Evolutionary conservation across 2,113 vertebrate species (phyloP).

Genomic region (Illadopsis cleaveri): DNA sequence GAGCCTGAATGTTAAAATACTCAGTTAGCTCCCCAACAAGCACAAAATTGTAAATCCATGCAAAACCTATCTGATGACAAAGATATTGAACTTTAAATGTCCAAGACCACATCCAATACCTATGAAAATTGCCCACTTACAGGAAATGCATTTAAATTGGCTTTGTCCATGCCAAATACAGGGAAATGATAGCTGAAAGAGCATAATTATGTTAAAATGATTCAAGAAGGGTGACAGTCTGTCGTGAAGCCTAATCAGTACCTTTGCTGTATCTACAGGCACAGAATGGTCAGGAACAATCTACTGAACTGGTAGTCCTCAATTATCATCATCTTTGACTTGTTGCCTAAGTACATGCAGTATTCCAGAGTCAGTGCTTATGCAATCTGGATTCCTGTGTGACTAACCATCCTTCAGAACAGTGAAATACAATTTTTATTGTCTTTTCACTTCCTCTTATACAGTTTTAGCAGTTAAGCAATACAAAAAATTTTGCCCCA

Average conservation of each 20-base stretch:
- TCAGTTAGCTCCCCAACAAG: constrained; percentile 12
- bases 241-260: constrained; percentile 72
- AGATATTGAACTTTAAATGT: constrained; percentile 69
- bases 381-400: constrained; percentile 12
- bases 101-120: constrained; percentile 60
- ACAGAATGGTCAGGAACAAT: constrained; percentile 65
- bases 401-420: constrained; percentile 19
- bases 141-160: constrained; percentile 75
- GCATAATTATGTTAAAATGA: constrained; percentile 72
- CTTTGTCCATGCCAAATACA: constrained; percentile 64
- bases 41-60: constrained; percentile 46
- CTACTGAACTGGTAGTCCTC: constrained; percentile 53
- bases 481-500: not conserved
- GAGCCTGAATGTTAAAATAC: constrained; percentile 1
- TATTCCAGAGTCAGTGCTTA: constrained; percentile 39
- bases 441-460: constrained; percentile 33
- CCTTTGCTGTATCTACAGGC: constrained; percentile 34
- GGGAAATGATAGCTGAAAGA: constrained; percentile 70
- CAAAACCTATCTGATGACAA: constrained; percentile 59
- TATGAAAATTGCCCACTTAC: constrained; percentile 73
- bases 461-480: constrained; percentile 5
- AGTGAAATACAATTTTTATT: constrained; percentile 9
- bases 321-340: constrained; percentile 74
- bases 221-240: constrained; percentile 59
- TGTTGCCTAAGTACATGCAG: constrained; percentile 42